Conservation (phyloP, 2,888 invertebrate genomes). For the Agonopterix alstromeriana region DNA sequence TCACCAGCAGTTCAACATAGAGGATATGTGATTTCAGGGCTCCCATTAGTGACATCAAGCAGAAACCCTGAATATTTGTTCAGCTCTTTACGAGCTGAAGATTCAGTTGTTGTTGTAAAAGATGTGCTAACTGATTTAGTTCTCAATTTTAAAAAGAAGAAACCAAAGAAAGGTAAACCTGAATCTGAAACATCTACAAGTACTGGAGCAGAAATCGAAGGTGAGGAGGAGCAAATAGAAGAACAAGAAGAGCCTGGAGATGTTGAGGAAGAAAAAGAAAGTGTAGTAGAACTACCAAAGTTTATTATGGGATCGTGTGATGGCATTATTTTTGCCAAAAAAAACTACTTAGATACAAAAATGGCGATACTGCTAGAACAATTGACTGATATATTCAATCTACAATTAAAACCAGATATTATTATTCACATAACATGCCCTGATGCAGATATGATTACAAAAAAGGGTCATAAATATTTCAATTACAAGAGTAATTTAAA, state of each 20-base stretch:
- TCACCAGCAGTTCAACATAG: conserved; percentile 71
- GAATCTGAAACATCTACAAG: conserved; percentile 23
- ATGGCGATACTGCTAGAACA: conserved; percentile 41
- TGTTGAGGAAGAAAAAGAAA: conserved; percentile 30
- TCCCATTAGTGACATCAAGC: conserved; percentile 76
- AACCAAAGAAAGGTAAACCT: conserved; percentile 20
- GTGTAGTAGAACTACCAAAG: conserved; percentile 44
- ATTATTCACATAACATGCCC: conserved; percentile 76
- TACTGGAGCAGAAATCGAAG: conserved; percentile 17
- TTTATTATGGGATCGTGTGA: conserved; percentile 45
- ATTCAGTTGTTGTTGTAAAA: conserved; percentile 31
- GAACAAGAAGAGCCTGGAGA: conserved; percentile 28
- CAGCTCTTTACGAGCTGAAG: conserved; percentile 41
- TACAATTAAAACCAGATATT: conserved; percentile 56
- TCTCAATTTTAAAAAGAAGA: conserved; percentile 44
- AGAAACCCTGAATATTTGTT: conserved; percentile 27
- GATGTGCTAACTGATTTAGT: conserved; percentile 41
- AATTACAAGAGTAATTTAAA: conserved; percentile 36
- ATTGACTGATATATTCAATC: conserved; percentile 40
- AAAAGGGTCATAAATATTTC: conserved; percentile 41
- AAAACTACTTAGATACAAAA: conserved; percentile 31
- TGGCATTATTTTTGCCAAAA: conserved; percentile 29
- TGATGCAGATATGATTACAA: conserved; percentile 68
- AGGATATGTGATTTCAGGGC: conserved; percentile 80
- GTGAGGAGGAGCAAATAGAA: conserved; percentile 23